Evolutionary conservation across 1,140 invertebrate genomes (phyloP), one percentile per base, ranked within the genome.

Genomic region (Sminthurides bifidus): DNA sequence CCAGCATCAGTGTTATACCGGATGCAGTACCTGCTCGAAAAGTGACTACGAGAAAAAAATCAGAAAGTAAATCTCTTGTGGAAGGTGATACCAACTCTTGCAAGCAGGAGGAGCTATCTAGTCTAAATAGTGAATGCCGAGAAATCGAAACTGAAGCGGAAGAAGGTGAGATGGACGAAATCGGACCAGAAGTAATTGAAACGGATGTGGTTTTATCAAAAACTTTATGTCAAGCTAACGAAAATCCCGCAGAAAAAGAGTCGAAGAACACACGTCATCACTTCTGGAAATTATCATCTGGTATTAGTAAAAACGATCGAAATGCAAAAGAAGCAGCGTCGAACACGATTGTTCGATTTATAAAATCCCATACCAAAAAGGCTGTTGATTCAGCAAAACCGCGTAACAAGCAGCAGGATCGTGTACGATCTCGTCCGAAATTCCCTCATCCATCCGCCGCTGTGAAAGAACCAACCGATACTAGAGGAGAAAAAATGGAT

Each of bases 1-100:
- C n/a, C 33, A 35, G 33, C 54, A 44, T 26, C 35, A 48, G 43
- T 55, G 53, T 45, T 45, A 55, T 55, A 38, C 40, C 44, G 24
- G 53, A 55, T 48, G 24, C 44, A 27, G 26, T 31, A 8, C 33
- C 33, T n/a, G 37, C 37, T 40, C 26, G 15, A 52, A n/a, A 23
- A 52, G 37, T 12, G 37, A 26, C 35, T 26, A 52, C 35, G 33
- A 52, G 35, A 30, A 52, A 14, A 35, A 52, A 17, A 52, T 27
- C 35, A 52, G 2, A n/a, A 38, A 52, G 19, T 35, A 35, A 10
- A 10, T 10, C 8, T 10, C 8, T 8, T 35, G 33, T 10, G n/a
- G 33, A 35, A 35, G n/a, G 33, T 35, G 33, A n/a, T 10, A n/a
- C 8, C 33, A 35, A 35, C 8, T 8, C n/a, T 21, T 43, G 8